A percentile compares a stretch with the other conserved stretches of the same genome.
These are phyloP conservation scores for Galagoides demidoff DNA, from an alignment of 2,797 vertebrate species.

Conservation along the genomic window DNA sequence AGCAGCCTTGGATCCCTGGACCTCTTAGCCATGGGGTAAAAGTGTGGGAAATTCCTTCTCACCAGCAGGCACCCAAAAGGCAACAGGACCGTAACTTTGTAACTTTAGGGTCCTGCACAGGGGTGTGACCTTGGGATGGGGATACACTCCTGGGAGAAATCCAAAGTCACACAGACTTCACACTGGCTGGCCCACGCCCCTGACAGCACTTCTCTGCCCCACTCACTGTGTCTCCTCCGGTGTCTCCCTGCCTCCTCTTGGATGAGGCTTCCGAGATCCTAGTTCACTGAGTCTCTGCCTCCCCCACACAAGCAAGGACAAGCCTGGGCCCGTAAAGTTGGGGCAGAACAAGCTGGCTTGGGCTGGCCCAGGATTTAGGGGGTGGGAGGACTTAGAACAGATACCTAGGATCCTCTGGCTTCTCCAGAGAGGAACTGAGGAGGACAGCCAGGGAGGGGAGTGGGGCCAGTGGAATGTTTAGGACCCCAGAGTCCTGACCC, in stretches of 20 bases:
- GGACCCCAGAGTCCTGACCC: neutral
- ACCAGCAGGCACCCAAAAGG: neutral
- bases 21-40: neutral
- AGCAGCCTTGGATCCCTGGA: neutral
- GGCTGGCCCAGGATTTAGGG: neutral
- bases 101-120: neutral
- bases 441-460: neutral
- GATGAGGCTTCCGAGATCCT: neutral
- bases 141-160: neutral
- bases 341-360: neutral
- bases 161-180: neutral
- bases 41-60: neutral
- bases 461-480: too few relatives aligned
- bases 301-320: slow-evolving; percentile 11
- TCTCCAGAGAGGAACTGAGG: neutral
- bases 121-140: neutral
- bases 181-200: neutral
- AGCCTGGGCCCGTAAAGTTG: neutral
- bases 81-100: neutral
- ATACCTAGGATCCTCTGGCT: neutral
- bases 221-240: neutral
- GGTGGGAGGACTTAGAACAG: neutral
- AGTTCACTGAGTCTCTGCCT: neutral
- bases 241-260: neutral
- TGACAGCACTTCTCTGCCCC: neutral